These are phyloP conservation scores for Melangyna quadrimaculata DNA, from an alignment of 2,888 invertebrate species.

Conservation along the genomic window DNA sequence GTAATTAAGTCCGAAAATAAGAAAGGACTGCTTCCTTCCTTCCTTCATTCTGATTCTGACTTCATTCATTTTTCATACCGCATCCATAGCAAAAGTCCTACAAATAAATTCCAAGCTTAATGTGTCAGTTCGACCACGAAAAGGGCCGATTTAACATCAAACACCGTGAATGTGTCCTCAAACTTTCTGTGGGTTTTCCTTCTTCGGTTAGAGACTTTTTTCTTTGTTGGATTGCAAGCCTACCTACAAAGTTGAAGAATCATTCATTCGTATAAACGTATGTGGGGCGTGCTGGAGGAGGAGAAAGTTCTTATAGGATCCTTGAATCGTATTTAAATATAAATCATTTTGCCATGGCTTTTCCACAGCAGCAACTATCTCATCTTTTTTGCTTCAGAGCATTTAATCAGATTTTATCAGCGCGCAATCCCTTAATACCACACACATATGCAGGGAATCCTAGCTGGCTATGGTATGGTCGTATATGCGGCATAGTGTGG, in stretches of 20 bases:
- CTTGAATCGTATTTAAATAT: constrained; percentile 60
- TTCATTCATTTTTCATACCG: neutral
- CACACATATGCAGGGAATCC: constrained; percentile 47
- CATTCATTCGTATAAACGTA: neutral
- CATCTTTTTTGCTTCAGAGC: constrained; percentile 27
- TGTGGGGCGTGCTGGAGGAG: neutral
- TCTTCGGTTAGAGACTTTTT: neutral
- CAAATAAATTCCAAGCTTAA: constrained; percentile 40
- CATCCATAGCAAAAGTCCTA: neutral
- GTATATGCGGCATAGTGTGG: neutral
- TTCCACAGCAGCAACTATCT: constrained; percentile 36
- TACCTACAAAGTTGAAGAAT: neutral
- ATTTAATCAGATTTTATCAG: constrained; percentile 68
- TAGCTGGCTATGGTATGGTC: neutral
- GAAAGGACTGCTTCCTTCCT: constrained; percentile 4
- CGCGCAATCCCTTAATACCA: constrained; percentile 63
- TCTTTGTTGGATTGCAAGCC: neutral
- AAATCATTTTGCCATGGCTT: constrained; percentile 60
- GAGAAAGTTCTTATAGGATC: neutral
- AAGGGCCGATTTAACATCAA: constrained; percentile 39
- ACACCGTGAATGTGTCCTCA: constrained; percentile 24
- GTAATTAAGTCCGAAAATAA: constrained; percentile 56
- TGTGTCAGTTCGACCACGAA: constrained; percentile 40
- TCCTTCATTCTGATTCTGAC: neutral
- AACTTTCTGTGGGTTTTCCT: constrained; percentile 9